Evolutionary conservation across 1,140 invertebrate species (phyloP).

Genomic region (Lasioglossum albipes): DNA sequence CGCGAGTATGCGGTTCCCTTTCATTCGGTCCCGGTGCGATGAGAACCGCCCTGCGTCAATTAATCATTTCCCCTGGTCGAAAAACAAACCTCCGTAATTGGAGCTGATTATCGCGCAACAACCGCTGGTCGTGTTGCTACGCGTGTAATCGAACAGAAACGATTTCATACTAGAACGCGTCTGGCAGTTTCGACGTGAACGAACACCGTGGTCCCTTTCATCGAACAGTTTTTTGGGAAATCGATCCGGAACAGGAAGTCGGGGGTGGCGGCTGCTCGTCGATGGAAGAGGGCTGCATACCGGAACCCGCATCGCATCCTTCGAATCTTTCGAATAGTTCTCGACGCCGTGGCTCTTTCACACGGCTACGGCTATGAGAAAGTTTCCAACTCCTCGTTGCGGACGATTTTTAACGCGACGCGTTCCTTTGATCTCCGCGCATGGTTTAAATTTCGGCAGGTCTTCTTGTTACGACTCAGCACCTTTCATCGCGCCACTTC

Average conservation of each 20-base stretch:
- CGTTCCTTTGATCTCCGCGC: background rate
- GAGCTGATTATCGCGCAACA: slow-evolving; percentile 1
- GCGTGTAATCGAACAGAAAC: background rate
- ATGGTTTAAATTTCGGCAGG: background rate
- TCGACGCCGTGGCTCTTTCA: slow-evolving; percentile 58
- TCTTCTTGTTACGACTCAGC: background rate
- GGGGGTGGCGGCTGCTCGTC: background rate
- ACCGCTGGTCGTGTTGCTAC: too few species aligned
- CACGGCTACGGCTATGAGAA: slow-evolving; percentile 63
- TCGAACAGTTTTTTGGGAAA: background rate
- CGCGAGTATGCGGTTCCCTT: slow-evolving; percentile 41
- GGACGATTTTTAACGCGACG: slow-evolving; percentile 3
- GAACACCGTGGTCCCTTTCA: background rate
- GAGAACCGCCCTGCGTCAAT: background rate
- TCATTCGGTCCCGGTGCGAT: background rate
- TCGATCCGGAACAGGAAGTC: slow-evolving; percentile 20
- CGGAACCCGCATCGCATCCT: slow-evolving; percentile 60
- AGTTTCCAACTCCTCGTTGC: slow-evolving; percentile 35
- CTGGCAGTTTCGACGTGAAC: background rate
- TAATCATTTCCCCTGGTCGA: slow-evolving; percentile 25
- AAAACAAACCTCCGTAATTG: slow-evolving; percentile 25
- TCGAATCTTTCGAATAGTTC: slow-evolving; percentile 60
- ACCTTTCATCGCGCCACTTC: background rate
- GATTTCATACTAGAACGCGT: too few species aligned
- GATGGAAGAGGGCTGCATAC: slow-evolving; percentile 20